Evolutionary conservation across 2,797 vertebrate genomes (phyloP), one percentile per base, ranked within the genome.

Genomic region (Poecilia picta): DNA sequence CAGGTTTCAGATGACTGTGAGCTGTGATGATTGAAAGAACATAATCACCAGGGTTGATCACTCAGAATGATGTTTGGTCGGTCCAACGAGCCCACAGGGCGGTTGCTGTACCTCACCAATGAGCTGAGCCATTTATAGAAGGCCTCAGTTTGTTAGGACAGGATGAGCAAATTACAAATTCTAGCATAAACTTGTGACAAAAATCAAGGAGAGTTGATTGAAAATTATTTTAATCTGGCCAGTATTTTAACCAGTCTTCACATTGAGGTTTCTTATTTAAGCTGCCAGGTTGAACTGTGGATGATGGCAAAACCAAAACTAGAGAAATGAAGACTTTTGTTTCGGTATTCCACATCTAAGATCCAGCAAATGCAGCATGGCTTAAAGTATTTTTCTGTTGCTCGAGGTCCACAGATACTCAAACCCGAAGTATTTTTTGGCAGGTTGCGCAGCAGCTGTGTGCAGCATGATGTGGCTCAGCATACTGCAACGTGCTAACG

Each of bases 391-490:
- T 43, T 68, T 70, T 70, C 36, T 43, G 20, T 41, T 25, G 66
- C 41, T 70, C 13, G 1, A 25, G 25, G 23, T 41, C 43, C 66
- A 41, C 10, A 43, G 36, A n/a, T 12, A 23, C 39, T 70, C 64
- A 68, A 25, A 68, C 23, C 2, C 3, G 23, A 66, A 39, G 31
- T 36, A 18, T 20, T 33, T 8, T 68, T 74, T 78, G 57, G 43
- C 28, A 73, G 39, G 13, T 15, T 62, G 57, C 31, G 6, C 70
- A 64, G 77, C 73, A 83, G 59, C 78, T 78, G 39, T 81, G 43
- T 43, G 66, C 66, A 85, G 79, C 83, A 81, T 28, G n/a, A 83
- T 46, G 49, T 41, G 46, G 28, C 49, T 80, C 49, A 79, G 43
- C 62, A 23, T 62, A 25, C 47, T 55, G 39, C 16, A 82, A 18